Conservation (phyloP, 2,888 invertebrate genomes). For the Andrena fulva region DNA sequence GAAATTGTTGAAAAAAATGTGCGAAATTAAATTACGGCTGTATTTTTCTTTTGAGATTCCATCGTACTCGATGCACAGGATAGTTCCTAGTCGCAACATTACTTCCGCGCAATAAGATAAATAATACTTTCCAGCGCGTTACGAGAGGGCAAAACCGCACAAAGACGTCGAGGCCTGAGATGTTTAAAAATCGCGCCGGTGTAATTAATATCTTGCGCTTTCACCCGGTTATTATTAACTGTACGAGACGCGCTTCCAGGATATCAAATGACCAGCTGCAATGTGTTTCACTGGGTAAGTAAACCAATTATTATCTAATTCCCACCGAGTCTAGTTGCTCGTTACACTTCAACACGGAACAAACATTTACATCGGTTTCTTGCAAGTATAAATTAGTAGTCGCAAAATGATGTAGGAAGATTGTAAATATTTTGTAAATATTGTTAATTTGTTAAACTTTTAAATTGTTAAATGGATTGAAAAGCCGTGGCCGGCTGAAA, state of each 20-base stretch:
- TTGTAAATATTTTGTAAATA: too few relatives aligned
- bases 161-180: conserved; percentile 13
- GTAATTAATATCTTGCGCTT: conserved; percentile 68
- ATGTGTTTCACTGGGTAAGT: conserved; percentile 51
- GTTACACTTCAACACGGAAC: not conserved
- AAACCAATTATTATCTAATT: conserved; percentile 51
- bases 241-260: conserved; percentile 38
- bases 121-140: conserved; percentile 41
- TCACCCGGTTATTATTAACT: conserved; percentile 60
- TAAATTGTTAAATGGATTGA: not conserved
- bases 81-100: conserved; percentile 17
- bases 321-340: not conserved
- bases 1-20: too few relatives aligned
- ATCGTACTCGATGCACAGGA: not conserved
- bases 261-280: conserved; percentile 53
- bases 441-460: too few relatives aligned
- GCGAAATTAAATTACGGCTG: too few relatives aligned
- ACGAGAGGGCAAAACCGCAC: conserved; percentile 41
- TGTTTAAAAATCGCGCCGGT: conserved; percentile 37
- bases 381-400: not conserved
- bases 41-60: too few relatives aligned
- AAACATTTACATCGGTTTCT: conserved; percentile 1
- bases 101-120: conserved; percentile 48
- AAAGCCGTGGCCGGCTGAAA: too few relatives aligned
- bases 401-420: not conserved